Percentiles rank a stretch among this genome's conserved stretches.
These are phyloP conservation scores for Hylia prasina DNA, from an alignment of 2,113 vertebrate species.

Conservation along the genomic window DNA sequence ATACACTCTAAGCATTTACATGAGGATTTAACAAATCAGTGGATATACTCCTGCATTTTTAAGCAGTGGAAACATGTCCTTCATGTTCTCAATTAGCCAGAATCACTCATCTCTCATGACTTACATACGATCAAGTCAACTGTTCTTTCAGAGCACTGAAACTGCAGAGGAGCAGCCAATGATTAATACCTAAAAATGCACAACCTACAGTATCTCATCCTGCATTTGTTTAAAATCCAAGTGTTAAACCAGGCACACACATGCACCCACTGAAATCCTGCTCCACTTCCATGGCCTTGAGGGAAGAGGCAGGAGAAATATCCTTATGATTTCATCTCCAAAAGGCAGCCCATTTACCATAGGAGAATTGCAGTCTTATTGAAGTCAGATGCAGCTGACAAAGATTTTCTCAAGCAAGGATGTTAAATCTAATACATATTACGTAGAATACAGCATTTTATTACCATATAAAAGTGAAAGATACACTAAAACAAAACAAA, in stretches of 20 bases:
- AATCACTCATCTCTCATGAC: background rate
- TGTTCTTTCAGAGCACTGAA: background rate
- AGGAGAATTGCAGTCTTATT: background rate
- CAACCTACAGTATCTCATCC: background rate
- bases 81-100: background rate
- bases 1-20: background rate
- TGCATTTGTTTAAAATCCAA: background rate
- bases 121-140: background rate
- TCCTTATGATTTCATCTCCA: background rate
- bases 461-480: background rate
- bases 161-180: background rate
- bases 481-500: background rate
- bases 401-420: background rate
- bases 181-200: background rate
- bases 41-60: background rate
- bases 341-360: background rate
- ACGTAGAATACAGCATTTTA: background rate
- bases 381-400: background rate
- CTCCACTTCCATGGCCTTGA: background rate
- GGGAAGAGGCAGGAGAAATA: background rate
- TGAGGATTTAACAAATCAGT: background rate
- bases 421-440: background rate
- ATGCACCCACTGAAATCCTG: background rate
- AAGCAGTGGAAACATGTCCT: background rate
- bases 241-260: background rate